A percentile compares a stretch with the other conserved stretches of the same genome.
phyloP scores from a whole-genome alignment of 2,797 vertebrate species.

The Gymnoscopelus braueri region DNA sequence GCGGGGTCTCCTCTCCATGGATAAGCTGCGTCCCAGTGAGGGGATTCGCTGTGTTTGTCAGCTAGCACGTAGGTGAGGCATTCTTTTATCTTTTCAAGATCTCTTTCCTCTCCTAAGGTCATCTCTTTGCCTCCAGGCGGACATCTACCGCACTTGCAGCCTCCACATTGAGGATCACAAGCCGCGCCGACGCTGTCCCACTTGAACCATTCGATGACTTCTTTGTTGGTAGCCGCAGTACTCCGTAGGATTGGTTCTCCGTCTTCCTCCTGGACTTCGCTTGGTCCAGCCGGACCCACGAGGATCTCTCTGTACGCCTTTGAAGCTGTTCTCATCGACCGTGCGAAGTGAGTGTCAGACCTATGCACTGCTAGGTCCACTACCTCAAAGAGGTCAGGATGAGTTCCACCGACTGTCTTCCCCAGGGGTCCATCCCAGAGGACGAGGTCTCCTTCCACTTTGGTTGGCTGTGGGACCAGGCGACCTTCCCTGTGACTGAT shows the following conservation, averaged over 20 bases:
- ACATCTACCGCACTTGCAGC: conserved; percentile 21
- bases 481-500: conserved; percentile 30
- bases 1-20: conserved; percentile 20
- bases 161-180: conserved; percentile 18
- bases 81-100: conserved; percentile 26
- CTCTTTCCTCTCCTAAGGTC: conserved; percentile 34
- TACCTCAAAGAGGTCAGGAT: conserved; percentile 25
- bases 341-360: conserved; percentile 15
- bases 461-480: conserved; percentile 9
- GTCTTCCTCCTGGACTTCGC: not conserved
- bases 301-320: conserved; percentile 13
- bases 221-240: conserved; percentile 12
- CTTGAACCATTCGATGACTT: conserved; percentile 24
- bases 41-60: conserved; percentile 12
- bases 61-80: conserved; percentile 17
- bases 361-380: not conserved
- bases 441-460: conserved; percentile 21
- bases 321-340: conserved; percentile 16
- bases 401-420: conserved; percentile 18
- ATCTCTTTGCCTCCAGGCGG: conserved; percentile 38
- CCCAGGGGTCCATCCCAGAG: conserved; percentile 20
- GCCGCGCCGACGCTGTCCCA: conserved; percentile 23
- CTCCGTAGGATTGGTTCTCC: not conserved
- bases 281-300: not conserved
- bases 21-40: conserved; percentile 24